Evolutionary conservation across 2,888 invertebrate species (phyloP).

Genomic region (Mesoligia furuncula): DNA sequence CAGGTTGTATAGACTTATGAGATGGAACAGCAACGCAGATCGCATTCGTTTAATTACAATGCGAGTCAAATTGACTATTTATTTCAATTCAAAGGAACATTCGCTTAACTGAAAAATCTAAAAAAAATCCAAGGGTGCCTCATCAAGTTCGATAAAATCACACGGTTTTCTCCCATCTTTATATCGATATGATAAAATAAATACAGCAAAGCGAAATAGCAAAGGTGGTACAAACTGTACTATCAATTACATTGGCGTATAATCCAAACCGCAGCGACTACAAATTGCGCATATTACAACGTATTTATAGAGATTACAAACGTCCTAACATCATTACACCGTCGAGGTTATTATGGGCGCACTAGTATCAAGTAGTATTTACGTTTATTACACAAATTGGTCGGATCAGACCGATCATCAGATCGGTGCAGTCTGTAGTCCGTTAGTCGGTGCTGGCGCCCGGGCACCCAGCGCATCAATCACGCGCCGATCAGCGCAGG

Average conservation of each 20-base stretch:
- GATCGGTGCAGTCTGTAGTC: conserved; percentile 47
- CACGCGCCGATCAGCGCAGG: conserved; percentile 28
- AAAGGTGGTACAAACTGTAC: conserved; percentile 50
- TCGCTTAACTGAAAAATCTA: no score
- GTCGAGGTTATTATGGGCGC: conserved; percentile 55
- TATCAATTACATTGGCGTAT: conserved; percentile 57
- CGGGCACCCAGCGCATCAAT: conserved; percentile 66
- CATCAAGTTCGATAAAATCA: conserved; percentile 23
- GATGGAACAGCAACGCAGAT: neutral
- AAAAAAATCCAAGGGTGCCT: neutral
- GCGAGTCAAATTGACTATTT: neutral
- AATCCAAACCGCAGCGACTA: conserved; percentile 60
- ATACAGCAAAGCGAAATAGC: conserved; percentile 29
- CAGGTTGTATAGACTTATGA: neutral
- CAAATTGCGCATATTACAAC: conserved; percentile 61
- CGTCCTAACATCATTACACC: conserved; percentile 56
- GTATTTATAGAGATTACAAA: conserved; percentile 62
- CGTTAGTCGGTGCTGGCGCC: conserved; percentile 42
- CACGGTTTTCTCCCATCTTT: conserved; percentile 18
- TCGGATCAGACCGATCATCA: conserved; percentile 56
- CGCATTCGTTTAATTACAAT: conserved; percentile 3
- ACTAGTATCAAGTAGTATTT: conserved; percentile 66
- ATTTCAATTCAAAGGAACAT: neutral
- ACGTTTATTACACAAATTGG: conserved; percentile 73
- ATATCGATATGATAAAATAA: conserved; percentile 37